Evolutionary conservation across 2,888 invertebrate species (phyloP).

Genomic region (Temnothorax rugatulus): DNA sequence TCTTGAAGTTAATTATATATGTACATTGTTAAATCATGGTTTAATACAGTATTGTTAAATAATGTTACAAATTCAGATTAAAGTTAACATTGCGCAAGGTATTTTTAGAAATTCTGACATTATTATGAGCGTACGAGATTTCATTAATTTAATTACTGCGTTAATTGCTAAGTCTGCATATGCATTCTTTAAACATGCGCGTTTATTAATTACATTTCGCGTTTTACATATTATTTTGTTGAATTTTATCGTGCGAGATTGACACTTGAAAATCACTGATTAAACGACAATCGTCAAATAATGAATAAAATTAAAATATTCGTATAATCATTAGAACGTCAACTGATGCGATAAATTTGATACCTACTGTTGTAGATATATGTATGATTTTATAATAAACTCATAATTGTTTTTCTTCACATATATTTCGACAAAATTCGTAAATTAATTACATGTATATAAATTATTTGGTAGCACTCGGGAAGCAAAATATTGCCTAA

Average conservation of each 20-base stretch:
- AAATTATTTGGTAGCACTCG: conserved; percentile 2
- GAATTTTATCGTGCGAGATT: conserved; percentile 22
- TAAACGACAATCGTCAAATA: conserved; percentile 23
- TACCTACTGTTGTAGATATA: neutral
- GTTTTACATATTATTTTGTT: conserved; percentile 43
- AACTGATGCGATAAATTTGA: conserved; percentile 21
- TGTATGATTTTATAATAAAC: conserved; percentile 15
- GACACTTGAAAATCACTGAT: conserved; percentile 35
- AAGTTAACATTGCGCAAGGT: conserved; percentile 26
- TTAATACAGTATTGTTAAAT: conserved; percentile 38
- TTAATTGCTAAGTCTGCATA: conserved; percentile 32
- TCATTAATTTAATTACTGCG: conserved; percentile 48
- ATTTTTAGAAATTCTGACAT: conserved; percentile 49
- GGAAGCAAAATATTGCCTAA: conserved; percentile 2
- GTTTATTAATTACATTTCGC: conserved; percentile 43
- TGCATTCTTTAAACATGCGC: conserved; percentile 37
- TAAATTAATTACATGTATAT: conserved; percentile 28
- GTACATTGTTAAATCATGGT: conserved; percentile 38
- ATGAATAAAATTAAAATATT: conserved; percentile 21
- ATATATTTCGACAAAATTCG: neutral
- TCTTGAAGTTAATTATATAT: conserved; percentile 33
- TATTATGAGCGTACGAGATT: conserved; percentile 30
- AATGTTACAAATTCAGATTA: conserved; percentile 42
- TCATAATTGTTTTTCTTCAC: conserved; percentile 10
- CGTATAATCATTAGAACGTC: conserved; percentile 18